Base-by-base conservation (phyloP, 2,113 vertebrate species). In the Laticauda laticaudata region DNA sequence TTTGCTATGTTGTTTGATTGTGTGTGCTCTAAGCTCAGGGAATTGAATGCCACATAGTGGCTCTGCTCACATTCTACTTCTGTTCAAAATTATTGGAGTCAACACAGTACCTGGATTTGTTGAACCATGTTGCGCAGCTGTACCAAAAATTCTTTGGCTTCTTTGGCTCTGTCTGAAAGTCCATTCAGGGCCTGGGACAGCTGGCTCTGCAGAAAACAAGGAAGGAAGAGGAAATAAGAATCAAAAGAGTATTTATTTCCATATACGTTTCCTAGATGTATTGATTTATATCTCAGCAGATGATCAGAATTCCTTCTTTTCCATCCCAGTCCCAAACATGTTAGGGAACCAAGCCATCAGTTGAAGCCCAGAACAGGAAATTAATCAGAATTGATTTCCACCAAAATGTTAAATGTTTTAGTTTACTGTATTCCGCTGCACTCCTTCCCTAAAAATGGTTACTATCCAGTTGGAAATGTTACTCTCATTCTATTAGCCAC, bases 71-170 rank as follows among this genome's bases (percentile, higher is more conserved):
- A 12, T 87, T 51, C 86, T 53, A 51, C 24, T 39, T 87, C 86
- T 53, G 48, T 43, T 39, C 18, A 4, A 9, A 18, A 81, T 39
- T 81, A 81, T 81, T 24, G 6, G 90, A 20, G 43, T 43, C 59
- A 56, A 5, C 14, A 3, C 1, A 0, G 0, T 98, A 99, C 99
- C 99, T 99, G 99, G 97, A 99, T 99, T 94, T 99, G 99, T 96
- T 99, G 99, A 75, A 99, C 99, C 98, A 99, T 99, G 96, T 99
- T 99, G 91, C 98, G 98, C 86, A 99, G 98, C 91, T 99, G 99
- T 1, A 99, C 98, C 95, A 99, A 97, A 95, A 99, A 99, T 94
- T 99, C 99, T 96, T 99, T 99, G 75, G 99, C 99, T 94, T 99
- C 99, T 23, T 99, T 99, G 94, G 99, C 99, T 97, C 99, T 98